phyloP scores from a whole-genome alignment of 2,113 vertebrate genomes.

The Smithornis capensis region DNA sequence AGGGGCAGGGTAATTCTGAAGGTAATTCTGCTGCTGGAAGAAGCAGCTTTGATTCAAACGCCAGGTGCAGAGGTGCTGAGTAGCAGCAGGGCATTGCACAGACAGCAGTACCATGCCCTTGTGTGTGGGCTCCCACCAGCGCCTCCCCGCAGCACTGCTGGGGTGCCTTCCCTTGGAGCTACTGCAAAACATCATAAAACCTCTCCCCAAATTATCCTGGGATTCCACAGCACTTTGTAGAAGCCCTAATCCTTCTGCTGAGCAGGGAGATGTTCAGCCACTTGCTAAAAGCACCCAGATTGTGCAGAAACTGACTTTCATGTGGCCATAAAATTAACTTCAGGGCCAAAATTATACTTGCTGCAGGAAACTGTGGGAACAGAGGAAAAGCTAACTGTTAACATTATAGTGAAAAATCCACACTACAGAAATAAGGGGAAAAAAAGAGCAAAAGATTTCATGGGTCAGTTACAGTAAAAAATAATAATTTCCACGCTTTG shows the following conservation, averaged over 20 bases:
- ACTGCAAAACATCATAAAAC: not conserved
- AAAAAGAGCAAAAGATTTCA: conserved; percentile 17
- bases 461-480: not conserved
- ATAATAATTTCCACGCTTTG: not conserved
- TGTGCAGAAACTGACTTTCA: not conserved
- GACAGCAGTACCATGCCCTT: fast-evolving
- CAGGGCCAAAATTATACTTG: not conserved
- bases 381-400: conserved; percentile 40
- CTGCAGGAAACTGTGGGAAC: conserved; percentile 38
- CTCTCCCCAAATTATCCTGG: not conserved
- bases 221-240: not conserved
- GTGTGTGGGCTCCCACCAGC: not conserved
- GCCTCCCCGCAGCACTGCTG: not conserved
- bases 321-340: conserved; percentile 4
- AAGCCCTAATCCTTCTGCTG: not conserved
- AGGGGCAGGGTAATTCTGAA: not conserved
- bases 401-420: conserved; percentile 26
- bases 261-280: not conserved
- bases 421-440: not conserved
- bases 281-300: not conserved
- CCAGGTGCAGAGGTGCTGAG: fast-evolving
- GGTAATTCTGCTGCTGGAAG: not conserved
- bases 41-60: not conserved
- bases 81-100: not conserved
- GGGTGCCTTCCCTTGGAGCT: not conserved